phyloP scores from a whole-genome alignment of 1,140 invertebrate genomes.

The Eurosta solidaginis region DNA sequence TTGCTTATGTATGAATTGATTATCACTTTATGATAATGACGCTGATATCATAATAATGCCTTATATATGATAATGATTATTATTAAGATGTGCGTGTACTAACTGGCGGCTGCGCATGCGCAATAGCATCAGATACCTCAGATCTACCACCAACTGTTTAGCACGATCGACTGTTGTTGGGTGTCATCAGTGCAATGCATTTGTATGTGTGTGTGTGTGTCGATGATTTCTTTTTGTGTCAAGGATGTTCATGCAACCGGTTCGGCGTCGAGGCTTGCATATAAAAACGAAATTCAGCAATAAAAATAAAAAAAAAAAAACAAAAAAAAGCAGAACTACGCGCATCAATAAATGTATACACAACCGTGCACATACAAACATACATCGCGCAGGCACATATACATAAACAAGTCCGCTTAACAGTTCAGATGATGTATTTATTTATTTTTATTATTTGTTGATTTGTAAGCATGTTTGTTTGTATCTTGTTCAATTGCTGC shows the following conservation, averaged over 20 bases:
- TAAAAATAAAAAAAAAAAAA: neutral
- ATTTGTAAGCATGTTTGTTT: no score
- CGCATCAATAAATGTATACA: neutral
- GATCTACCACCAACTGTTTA: no score
- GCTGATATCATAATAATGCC: no score
- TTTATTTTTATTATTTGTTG: neutral
- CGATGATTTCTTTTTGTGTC: slow-evolving; percentile 51
- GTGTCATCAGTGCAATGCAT: neutral
- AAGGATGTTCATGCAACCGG: slow-evolving; percentile 57
- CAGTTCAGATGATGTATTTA: neutral
- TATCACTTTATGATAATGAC: neutral
- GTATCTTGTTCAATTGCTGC: no score
- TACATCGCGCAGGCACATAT: neutral
- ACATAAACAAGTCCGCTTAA: neutral
- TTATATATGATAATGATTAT: neutral
- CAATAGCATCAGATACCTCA: no score
- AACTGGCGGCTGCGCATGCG: neutral
- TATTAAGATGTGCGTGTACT: neutral
- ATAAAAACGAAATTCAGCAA: neutral
- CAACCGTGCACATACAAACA: neutral
- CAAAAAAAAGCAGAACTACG: slow-evolving; percentile 3
- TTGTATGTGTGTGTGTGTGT: slow-evolving; percentile 31
- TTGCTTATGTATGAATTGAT: neutral
- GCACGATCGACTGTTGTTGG: neutral
- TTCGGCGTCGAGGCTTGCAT: slow-evolving; percentile 41